phyloP scores from a whole-genome alignment of 1,140 invertebrate genomes.

The Drosophila azteca region DNA sequence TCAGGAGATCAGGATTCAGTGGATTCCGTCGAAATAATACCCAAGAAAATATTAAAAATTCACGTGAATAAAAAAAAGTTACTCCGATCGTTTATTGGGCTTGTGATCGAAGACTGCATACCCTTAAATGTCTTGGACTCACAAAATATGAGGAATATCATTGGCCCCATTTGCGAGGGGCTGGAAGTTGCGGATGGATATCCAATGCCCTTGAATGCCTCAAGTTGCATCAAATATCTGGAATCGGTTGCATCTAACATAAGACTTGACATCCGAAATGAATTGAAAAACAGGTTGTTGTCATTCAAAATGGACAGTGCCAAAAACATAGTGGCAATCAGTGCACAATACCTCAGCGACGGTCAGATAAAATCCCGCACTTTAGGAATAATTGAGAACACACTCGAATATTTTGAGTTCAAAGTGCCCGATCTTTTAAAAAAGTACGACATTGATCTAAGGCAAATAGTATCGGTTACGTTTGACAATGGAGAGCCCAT shows the following conservation, averaged over 20 bases:
- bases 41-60: background rate
- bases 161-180: conserved; percentile 19
- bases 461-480: conserved; percentile 19
- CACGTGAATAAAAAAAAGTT: conserved; percentile 10
- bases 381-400: conserved; percentile 12
- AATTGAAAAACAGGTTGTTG: conserved; percentile 15
- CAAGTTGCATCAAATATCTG: background rate
- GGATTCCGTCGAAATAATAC: too few species aligned
- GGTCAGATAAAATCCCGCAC: conserved; percentile 17
- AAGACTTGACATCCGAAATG: conserved; percentile 7
- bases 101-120: conserved; percentile 25
- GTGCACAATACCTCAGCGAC: conserved; percentile 19
- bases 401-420: conserved; percentile 12
- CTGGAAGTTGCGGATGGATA: background rate
- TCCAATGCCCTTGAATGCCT: too few species aligned
- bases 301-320: conserved; percentile 15
- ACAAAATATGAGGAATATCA: conserved; percentile 12
- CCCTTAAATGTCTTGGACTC: conserved; percentile 16
- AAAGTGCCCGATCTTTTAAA: conserved; percentile 18
- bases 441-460: conserved; percentile 7
- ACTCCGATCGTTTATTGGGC: conserved; percentile 12
- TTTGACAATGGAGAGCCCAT: conserved; percentile 7
- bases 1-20: too few species aligned
- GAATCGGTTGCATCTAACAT: conserved; percentile 12
- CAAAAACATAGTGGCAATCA: conserved; percentile 24